Evolutionary conservation across 2,113 vertebrate species (phyloP).

Genomic region (Maccullochella peelii): DNA sequence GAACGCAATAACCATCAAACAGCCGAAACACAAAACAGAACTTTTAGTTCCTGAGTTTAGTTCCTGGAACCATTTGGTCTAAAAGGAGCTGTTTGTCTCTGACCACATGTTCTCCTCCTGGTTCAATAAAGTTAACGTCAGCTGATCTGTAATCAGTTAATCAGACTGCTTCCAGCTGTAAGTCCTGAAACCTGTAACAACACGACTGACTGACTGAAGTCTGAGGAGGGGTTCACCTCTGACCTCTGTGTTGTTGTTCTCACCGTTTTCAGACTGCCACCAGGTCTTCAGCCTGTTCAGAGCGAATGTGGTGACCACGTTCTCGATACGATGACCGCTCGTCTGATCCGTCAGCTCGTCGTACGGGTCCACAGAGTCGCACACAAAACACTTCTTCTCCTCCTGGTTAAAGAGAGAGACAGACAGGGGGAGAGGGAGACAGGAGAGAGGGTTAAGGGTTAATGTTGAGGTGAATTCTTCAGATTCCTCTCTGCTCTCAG

Average conservation of each 20-base stretch:
- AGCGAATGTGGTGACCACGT: constrained; percentile 94
- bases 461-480: constrained; percentile 52
- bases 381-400: constrained; percentile 97
- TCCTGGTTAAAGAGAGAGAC: constrained; percentile 83
- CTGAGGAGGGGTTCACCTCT: background rate
- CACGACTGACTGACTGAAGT: background rate
- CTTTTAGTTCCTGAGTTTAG: background rate
- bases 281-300: constrained; percentile 96
- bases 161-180: background rate
- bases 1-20: no score
- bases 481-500: constrained; percentile 55
- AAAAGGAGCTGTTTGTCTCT: background rate
- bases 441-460: constrained; percentile 7
- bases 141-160: background rate
- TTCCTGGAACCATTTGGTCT: background rate
- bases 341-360: constrained; percentile 82
- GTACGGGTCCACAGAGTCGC: constrained; percentile 87
- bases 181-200: background rate
- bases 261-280: constrained; percentile 99
- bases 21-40: background rate
- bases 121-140: background rate
- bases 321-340: constrained; percentile 92
- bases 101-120: background rate
- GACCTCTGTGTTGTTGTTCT: constrained; percentile 42
- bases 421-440: background rate